Percentiles rank a stretch among this genome's conserved stretches.
These are phyloP conservation scores for Cynocephalus volans DNA, from an alignment of 2,113 vertebrate genomes.

Conservation along the genomic window DNA sequence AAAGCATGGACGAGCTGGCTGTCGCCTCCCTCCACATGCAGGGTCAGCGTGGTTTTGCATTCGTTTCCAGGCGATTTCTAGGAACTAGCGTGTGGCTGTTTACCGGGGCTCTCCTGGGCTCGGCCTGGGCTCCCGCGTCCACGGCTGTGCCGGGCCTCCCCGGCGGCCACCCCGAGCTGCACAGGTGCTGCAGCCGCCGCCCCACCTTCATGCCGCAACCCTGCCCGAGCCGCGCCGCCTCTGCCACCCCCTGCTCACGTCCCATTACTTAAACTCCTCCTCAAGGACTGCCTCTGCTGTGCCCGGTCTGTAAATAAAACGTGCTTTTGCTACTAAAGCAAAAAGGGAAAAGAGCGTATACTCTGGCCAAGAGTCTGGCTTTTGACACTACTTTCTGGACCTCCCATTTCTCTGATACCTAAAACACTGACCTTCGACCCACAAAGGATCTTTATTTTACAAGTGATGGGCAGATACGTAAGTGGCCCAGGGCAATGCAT, in stretches of 20 bases:
- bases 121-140: not conserved
- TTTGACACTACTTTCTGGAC: conserved; percentile 6
- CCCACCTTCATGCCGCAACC: too few relatives aligned
- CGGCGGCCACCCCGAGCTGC: not conserved
- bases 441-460: not conserved
- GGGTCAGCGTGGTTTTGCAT: not conserved
- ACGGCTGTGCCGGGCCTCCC: not conserved
- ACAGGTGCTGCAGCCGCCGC: too few relatives aligned
- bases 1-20: not conserved
- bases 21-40: not conserved
- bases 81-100: conserved; percentile 79
- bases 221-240: too few relatives aligned
- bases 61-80: conserved; percentile 9
- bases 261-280: not conserved
- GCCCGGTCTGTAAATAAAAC: not conserved
- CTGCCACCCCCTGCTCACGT: too few relatives aligned
- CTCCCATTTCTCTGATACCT: not conserved
- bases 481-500: too few relatives aligned
- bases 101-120: conserved; percentile 67
- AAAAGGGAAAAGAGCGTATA: not conserved
- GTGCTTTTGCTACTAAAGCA: not conserved
- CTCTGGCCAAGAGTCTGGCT: not conserved
- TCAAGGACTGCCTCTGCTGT: not conserved
- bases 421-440: not conserved
- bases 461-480: not conserved